Evolutionary conservation across 2,113 vertebrate species (phyloP).

Genomic region (Notiomystis cincta): DNA sequence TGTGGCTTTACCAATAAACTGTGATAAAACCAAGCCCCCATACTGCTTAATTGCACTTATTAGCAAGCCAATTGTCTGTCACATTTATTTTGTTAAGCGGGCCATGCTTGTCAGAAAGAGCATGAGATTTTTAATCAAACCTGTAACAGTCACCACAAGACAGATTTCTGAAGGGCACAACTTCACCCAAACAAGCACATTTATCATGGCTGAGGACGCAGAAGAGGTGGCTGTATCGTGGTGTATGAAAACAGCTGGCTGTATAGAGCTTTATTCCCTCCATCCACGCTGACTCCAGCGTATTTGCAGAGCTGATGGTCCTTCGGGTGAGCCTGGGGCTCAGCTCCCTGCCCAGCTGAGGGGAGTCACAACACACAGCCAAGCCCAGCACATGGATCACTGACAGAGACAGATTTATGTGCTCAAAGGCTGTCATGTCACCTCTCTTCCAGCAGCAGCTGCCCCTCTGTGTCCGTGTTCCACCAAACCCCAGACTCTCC

Average conservation of each 20-base stretch:
- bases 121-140: not conserved
- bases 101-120: not conserved
- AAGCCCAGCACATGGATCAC: not conserved
- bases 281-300: not conserved
- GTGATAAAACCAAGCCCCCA: not conserved
- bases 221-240: not conserved
- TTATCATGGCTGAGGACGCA: not conserved
- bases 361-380: not conserved
- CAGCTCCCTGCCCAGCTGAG: not conserved
- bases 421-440: accelerated
- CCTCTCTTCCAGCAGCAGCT: not conserved
- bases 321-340: not conserved
- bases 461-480: not conserved
- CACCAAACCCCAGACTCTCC: not conserved
- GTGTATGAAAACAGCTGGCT: not conserved
- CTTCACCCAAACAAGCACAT: not conserved
- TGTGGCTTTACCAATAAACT: slow-evolving; percentile 8
- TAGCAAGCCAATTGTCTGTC: not conserved
- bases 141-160: not conserved
- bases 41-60: slow-evolving; percentile 32
- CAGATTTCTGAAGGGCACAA: slow-evolving; percentile 11
- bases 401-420: not conserved
- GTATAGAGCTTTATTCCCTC: not conserved
- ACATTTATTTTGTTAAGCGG: not conserved
- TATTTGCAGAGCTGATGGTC: not conserved